phyloP scores from a whole-genome alignment of 2,888 invertebrate species.

The Tetanocera ferruginea region DNA sequence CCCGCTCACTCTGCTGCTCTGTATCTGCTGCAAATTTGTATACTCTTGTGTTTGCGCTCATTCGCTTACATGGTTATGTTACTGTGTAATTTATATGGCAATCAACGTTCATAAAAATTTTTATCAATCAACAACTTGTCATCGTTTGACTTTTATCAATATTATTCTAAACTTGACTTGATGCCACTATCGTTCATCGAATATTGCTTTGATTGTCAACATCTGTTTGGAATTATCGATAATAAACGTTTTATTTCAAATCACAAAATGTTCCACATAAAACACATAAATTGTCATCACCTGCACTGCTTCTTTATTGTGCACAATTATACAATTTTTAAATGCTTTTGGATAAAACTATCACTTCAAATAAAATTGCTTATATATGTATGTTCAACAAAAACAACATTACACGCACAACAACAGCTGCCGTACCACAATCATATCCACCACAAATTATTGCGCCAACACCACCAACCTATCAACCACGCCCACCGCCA shows the following conservation, averaged over 20 bases:
- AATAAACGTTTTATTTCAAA: no score
- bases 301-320: no score
- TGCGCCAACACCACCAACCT: slow-evolving; percentile 22
- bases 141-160: neutral
- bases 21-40: neutral
- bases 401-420: slow-evolving; percentile 40
- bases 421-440: slow-evolving; percentile 47
- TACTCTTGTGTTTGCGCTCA: neutral
- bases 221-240: no score
- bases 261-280: no score
- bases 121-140: neutral
- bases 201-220: no score
- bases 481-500: slow-evolving; percentile 35
- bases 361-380: neutral
- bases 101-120: neutral
- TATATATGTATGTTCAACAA: neutral
- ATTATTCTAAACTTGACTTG: neutral
- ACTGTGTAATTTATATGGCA: neutral
- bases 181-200: slow-evolving; percentile 4
- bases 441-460: slow-evolving; percentile 44
- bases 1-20: neutral
- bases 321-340: no score
- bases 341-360: no score
- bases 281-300: no score
- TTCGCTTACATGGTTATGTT: neutral